These are phyloP conservation scores for Palythoa caribaeorum DNA, from an alignment of 92 coral and sea anemone genomes.

Conservation along the genomic window DNA sequence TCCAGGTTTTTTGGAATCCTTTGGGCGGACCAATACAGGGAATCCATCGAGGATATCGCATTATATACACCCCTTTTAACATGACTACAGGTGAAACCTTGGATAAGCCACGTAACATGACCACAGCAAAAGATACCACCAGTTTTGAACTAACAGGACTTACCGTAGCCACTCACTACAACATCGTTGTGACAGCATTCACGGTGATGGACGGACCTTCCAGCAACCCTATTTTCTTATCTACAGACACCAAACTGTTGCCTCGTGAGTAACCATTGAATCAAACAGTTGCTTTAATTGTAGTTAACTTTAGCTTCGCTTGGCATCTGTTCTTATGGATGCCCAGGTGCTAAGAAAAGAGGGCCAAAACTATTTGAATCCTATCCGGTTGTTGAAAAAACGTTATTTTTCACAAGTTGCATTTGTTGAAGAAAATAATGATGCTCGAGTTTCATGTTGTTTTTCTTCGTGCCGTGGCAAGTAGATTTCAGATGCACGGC, in stretches of 20 bases:
- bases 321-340: too few species aligned
- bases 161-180: conserved; percentile 49
- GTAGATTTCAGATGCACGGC: too few species aligned
- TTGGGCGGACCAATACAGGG: conserved; percentile 52
- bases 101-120: conserved; percentile 1
- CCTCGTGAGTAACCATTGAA: conserved; percentile 69
- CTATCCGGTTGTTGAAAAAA: too few species aligned
- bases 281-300: not conserved
- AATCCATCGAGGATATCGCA: conserved; percentile 60
- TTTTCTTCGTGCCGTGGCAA: too few species aligned
- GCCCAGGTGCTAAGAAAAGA: too few species aligned
- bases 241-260: conserved; percentile 61
- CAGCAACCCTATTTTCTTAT: conserved; percentile 26
- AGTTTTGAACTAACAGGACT: conserved; percentile 34
- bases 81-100: conserved; percentile 16
- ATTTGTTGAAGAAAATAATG: too few species aligned
- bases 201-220: conserved; percentile 66
- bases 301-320: not conserved
- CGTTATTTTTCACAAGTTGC: too few species aligned
- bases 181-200: conserved; percentile 58
- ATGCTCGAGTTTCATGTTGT: too few species aligned
- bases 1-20: conserved; percentile 58
- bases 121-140: conserved; percentile 19
- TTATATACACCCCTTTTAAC: conserved; percentile 61
- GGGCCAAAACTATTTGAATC: too few species aligned